Base-by-base conservation (phyloP, 1,140 invertebrate genomes). In the Brachionus calyciflorus region DNA sequence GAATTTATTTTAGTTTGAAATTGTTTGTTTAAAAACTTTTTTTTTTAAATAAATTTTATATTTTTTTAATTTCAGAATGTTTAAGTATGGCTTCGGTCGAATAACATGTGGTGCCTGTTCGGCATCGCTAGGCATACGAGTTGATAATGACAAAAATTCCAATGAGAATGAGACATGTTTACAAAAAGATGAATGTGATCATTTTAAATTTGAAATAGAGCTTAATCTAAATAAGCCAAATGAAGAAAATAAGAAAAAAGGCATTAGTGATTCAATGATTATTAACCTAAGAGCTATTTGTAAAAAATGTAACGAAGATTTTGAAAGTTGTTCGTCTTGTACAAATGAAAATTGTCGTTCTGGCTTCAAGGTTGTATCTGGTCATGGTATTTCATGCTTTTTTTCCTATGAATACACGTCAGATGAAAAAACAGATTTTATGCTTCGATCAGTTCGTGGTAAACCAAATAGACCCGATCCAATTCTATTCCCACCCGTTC, bases 341-440 rank as follows among this genome's bases (percentile, higher is more conserved):
- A 60, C 55, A 40, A 21, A 37, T 37, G 14, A 37, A 7, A 40
- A 33, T 60, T 60, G 28, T 17, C 30, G 28, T 33, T 60, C 55
- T 21, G 55, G 55, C 3, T 37, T 60, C 17, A 60, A 60, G 37
- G 28, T 60, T 6, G 55, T 60, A 7, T 60, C 55, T 33, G 55
- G 55, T 60, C 55, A 60, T 12, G 55, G 55, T 10, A 28, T 37
- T 33, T 60, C 55, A 40, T 60, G 55, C n/a, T 60, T 33, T 37
- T 60, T 60, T 60, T 28, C 55, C 10, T 60, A 60, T n/a, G 55
- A 60, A 37, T 60, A 60, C 55, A 60, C 55, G 5, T 60, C 55
- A 60, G 30, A 60, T 17, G 55, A 60, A 17, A 17, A 60, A 2
- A 33, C 55, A 6, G 55, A 60, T 17, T 60, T 60, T 60, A 60